A percentile compares a stretch with the other conserved stretches of the same genome.
Conservation (phyloP, 2,888 invertebrate genomes). For the Timema cristinae region DNA sequence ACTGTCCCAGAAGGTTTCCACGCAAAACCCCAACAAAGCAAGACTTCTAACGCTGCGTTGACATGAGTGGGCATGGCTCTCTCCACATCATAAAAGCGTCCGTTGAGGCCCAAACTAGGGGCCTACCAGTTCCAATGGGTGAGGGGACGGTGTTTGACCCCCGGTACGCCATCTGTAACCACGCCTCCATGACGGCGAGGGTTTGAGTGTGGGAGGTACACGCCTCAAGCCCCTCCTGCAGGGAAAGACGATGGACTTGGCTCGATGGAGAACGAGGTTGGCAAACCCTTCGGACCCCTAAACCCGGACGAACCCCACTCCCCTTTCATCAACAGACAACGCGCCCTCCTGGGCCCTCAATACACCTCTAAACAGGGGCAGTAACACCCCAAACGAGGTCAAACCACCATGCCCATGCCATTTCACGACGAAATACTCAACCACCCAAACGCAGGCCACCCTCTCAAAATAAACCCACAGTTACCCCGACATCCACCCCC, state of each 20-base stretch:
- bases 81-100: slow-evolving; percentile 7
- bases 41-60: slow-evolving; percentile 71
- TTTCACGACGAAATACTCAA: too few species aligned
- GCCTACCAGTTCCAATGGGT: slow-evolving; percentile 56
- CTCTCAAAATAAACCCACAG: too few species aligned
- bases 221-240: background rate
- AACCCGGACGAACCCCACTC: too few species aligned
- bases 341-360: too few species aligned
- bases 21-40: slow-evolving; percentile 67
- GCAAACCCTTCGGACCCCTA: too few species aligned
- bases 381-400: too few species aligned
- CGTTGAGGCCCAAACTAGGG: background rate
- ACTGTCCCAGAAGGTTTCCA: slow-evolving; percentile 68
- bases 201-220: slow-evolving; percentile 55
- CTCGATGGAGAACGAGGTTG: too few species aligned
- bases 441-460: too few species aligned
- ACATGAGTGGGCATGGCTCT: background rate
- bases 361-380: too few species aligned
- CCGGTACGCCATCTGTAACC: slow-evolving; percentile 62
- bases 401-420: too few species aligned
- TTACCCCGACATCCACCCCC: slow-evolving; percentile 20
- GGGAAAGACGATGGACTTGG: slow-evolving; percentile 17
- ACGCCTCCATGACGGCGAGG: slow-evolving; percentile 63
- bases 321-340: too few species aligned
- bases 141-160: slow-evolving; percentile 72